These are phyloP conservation scores for Oreonectes daqikongensis DNA, from an alignment of 2,797 vertebrate genomes.

Conservation along the genomic window DNA sequence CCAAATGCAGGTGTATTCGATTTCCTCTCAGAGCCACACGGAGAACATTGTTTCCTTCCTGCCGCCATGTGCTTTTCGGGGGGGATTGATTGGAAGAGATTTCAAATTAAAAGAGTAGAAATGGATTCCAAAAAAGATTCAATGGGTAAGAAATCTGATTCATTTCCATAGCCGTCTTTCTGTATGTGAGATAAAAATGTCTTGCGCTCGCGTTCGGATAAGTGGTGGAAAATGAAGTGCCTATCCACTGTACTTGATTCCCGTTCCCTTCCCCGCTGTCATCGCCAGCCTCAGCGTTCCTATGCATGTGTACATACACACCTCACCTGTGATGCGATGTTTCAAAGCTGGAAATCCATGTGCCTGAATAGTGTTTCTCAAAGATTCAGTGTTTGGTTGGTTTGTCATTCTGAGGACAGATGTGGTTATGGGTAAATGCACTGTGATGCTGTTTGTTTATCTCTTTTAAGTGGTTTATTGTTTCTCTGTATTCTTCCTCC, in stretches of 20 bases:
- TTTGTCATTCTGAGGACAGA: conserved; percentile 41
- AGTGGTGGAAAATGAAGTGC: conserved; percentile 67
- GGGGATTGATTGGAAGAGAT: conserved; percentile 51
- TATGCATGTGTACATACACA: conserved; percentile 45
- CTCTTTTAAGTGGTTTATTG: conserved; percentile 31
- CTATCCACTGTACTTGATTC: conserved; percentile 72
- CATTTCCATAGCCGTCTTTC: conserved; percentile 44
- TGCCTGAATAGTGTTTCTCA: conserved; percentile 53
- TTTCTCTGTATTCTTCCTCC: neutral
- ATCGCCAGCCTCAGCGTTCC: conserved; percentile 25
- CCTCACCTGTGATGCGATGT: conserved; percentile 44
- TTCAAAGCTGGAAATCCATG: conserved; percentile 48
- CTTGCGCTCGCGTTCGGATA: conserved; percentile 65
- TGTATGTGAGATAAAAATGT: conserved; percentile 53
- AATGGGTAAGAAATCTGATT: conserved; percentile 47
- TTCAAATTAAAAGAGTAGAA: conserved; percentile 47
- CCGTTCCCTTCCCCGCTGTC: conserved; percentile 35
- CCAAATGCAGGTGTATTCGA: conserved; percentile 47
- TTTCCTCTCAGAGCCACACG: conserved; percentile 21
- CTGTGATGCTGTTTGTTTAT: conserved; percentile 41
- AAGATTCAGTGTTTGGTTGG: conserved; percentile 52
- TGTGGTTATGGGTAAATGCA: conserved; percentile 43
- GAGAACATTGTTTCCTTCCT: conserved; percentile 26
- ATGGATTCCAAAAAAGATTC: conserved; percentile 17
- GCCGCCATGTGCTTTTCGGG: neutral